Conservation (phyloP, 2,797 vertebrate genomes). For the Silurus lanzhouensis region DNA sequence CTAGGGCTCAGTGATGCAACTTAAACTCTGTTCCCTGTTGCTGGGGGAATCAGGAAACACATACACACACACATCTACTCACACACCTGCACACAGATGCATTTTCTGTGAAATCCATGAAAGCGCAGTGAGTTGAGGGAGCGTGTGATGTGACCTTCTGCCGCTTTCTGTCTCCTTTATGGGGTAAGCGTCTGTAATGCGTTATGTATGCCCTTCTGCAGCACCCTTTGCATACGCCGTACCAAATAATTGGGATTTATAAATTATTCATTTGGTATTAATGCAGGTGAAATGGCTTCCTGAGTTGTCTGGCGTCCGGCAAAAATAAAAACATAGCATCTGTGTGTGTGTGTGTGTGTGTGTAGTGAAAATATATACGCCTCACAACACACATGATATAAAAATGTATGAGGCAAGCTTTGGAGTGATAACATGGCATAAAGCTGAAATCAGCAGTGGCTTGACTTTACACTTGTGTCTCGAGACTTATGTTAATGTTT, state of each 20-base stretch:
- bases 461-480: not conserved
- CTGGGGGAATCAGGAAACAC: not conserved
- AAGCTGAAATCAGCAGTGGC: conserved; percentile 8
- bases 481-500: not conserved
- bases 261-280: conserved; percentile 99
- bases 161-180: conserved; percentile 77
- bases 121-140: conserved; percentile 37
- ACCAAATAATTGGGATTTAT: conserved; percentile 99
- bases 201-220: conserved; percentile 98
- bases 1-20: not conserved
- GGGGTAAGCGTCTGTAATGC: conserved; percentile 93
- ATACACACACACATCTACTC: not conserved
- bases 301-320: conserved; percentile 79
- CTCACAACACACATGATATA: conserved; percentile 70
- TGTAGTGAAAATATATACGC: conserved; percentile 62
- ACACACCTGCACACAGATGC: not conserved
- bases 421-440: not conserved
- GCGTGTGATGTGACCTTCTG: conserved; percentile 77
- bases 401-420: conserved; percentile 73
- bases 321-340: conserved; percentile 72
- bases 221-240: conserved; percentile 99
- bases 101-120: conserved; percentile 26
- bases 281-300: conserved; percentile 95
- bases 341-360: conserved; percentile 14
- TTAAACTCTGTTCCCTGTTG: not conserved